A percentile compares a stretch with the other conserved stretches of the same genome.
Evolutionary conservation across 1,140 invertebrate species (phyloP).

Genomic region (Ceratitis capitata): DNA sequence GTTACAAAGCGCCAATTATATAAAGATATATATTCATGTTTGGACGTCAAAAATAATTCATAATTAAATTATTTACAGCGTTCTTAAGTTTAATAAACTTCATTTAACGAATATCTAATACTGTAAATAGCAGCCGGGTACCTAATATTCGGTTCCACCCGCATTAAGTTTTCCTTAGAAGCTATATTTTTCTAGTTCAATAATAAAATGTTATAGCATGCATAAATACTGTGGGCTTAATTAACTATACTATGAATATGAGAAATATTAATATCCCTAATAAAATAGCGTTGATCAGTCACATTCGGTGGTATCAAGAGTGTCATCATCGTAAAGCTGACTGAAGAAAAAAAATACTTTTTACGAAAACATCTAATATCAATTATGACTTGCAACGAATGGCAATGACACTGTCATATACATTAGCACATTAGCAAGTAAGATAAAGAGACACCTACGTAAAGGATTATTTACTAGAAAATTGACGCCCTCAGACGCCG

Average conservation of each 20-base stretch:
- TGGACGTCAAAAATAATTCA: no score
- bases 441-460: not conserved
- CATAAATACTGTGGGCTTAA: conserved; percentile 10
- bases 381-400: not conserved
- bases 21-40: no score
- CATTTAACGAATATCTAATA: not conserved
- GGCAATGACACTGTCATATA: not conserved
- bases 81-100: no score
- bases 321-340: not conserved
- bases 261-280: not conserved
- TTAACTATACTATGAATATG: conserved; percentile 8
- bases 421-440: not conserved
- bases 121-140: not conserved
- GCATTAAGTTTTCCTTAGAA: no score
- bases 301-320: not conserved
- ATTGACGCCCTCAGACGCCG: not conserved
- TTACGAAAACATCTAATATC: not conserved
- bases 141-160: no score
- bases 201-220: conserved; percentile 23
- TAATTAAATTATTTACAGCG: no score
- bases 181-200: not conserved
- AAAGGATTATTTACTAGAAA: conserved; percentile 27
- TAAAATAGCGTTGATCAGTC: conserved; percentile 31
- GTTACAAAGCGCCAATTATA: no score
- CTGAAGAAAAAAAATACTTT: not conserved